Evolutionary conservation across 2,113 vertebrate species (phyloP), one percentile per base, ranked within the genome.

Genomic region (Paradoxurus hermaphroditus): DNA sequence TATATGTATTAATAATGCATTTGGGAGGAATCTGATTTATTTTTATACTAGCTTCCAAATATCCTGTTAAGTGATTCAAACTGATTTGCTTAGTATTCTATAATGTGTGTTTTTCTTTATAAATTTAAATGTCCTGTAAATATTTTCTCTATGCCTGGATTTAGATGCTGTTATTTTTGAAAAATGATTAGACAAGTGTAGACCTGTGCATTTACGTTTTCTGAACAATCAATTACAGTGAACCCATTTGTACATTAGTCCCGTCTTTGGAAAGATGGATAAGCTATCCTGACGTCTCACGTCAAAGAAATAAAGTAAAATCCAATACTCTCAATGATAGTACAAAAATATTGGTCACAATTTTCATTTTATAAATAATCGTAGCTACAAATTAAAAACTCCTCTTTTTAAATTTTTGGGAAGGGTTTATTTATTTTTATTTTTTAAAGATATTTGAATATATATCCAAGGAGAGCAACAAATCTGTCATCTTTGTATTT

Each of bases 101-200:
- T 27, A 41, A 73, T 63, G 56, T 34, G 31, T 4, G 8, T 79
- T 86, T 89, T 46, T 34, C 15, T 29, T 63, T 82, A 95, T 31
- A 65, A 56, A 81, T 56, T 2, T 63, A 56, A 67, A 25, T 34
- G 2, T 4, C 27, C 18, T 25, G 10, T 59, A 92, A 83, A 84
- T 91, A 92, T 83, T 31, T 68, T 41, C 14, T 39, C 14, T 78
- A 62, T 36, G 5, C 36, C 44, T 95, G 10, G 34, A 92, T 46
- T 92, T 95, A 34, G 36, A 92, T 79, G 90, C 25, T 65, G 1
- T 73, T 72, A 34, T 53, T 72, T 34, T 67, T 85, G 8, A 72
- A 79, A 79, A 82, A 31, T 18, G 44, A 41, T 8, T 67, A 59
- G 67, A 21, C 2, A 0, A 36, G 21, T 59, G 2, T 44, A 11